Conservation (phyloP, 1,140 invertebrate genomes). For the Phenacoccus solenopsis region DNA sequence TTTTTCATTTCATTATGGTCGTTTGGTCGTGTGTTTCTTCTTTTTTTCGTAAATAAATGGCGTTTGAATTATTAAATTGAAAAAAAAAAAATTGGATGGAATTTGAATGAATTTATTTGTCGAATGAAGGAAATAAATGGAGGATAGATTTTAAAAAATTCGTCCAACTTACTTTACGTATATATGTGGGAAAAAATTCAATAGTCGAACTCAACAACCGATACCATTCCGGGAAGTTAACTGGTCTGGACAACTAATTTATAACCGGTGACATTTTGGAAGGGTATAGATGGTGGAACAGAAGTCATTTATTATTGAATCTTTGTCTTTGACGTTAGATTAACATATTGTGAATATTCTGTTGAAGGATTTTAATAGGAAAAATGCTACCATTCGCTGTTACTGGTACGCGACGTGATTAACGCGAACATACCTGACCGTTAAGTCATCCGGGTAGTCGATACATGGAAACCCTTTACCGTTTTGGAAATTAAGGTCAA, state of each 20-base stretch:
- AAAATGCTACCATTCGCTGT: too few relatives aligned
- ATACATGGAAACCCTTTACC: too few relatives aligned
- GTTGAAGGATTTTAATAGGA: not conserved
- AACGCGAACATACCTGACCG: too few relatives aligned
- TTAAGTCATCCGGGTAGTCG: too few relatives aligned
- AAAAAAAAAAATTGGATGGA: too few relatives aligned
- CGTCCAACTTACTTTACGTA: too few relatives aligned
- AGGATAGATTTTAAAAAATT: too few relatives aligned
- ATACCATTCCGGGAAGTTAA: not conserved
- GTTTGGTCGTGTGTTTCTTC: not conserved
- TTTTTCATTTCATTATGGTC: not conserved
- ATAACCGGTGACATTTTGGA: not conserved
- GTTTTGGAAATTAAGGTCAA: too few relatives aligned
- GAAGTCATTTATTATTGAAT: not conserved
- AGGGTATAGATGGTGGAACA: not conserved
- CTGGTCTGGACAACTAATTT: constrained; percentile 1
- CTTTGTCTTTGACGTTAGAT: not conserved
- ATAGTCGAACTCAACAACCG: not conserved
- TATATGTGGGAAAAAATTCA: not conserved
- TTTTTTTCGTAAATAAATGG: not conserved
- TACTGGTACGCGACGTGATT: too few relatives aligned
- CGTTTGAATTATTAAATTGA: not conserved
- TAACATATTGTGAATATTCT: not conserved
- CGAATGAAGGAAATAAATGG: too few relatives aligned
- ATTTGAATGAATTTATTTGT: too few relatives aligned